Conservation (phyloP, 1,140 invertebrate species). For the Zaprionus kolodkinae region DNA sequence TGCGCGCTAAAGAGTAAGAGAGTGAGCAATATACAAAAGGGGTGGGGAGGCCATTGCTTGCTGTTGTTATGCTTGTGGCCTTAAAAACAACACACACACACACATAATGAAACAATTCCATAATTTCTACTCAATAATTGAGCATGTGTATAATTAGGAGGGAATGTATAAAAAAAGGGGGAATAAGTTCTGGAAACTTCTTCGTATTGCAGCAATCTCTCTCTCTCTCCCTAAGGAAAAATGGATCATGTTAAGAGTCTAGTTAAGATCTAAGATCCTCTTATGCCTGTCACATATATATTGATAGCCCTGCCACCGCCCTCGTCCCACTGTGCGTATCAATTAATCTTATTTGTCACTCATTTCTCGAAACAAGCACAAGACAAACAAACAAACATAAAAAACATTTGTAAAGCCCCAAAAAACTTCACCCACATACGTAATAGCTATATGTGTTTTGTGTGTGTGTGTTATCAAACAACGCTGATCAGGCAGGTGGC, state of each 20-base stretch:
- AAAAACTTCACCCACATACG: constrained; percentile 44
- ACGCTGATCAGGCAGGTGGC: constrained; percentile 80
- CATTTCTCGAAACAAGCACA: constrained; percentile 66
- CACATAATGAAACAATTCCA: constrained; percentile 30
- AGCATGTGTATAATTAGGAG: background rate
- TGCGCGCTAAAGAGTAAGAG: constrained; percentile 4
- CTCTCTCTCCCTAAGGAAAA: background rate
- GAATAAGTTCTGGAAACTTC: constrained; percentile 9
- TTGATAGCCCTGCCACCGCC: constrained; percentile 38
- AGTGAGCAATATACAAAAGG: constrained; percentile 1
- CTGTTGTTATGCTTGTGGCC: constrained; percentile 58
- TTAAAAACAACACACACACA: constrained; percentile 50
- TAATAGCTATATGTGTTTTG: background rate
- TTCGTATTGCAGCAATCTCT: background rate
- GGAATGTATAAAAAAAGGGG: background rate
- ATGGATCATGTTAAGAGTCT: constrained; percentile 26
- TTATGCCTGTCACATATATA: constrained; percentile 65
- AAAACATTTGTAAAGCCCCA: constrained; percentile 34
- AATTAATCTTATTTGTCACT: constrained; percentile 83
- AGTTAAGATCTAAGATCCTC: constrained; percentile 70
- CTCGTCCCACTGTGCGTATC: constrained; percentile 41
- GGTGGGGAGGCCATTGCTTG: constrained; percentile 10
- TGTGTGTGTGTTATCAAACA: constrained; percentile 68
- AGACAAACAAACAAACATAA: constrained; percentile 11
- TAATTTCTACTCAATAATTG: background rate